phyloP scores from a whole-genome alignment of 2,888 invertebrate species.

The Drosophila nr. fundita region DNA sequence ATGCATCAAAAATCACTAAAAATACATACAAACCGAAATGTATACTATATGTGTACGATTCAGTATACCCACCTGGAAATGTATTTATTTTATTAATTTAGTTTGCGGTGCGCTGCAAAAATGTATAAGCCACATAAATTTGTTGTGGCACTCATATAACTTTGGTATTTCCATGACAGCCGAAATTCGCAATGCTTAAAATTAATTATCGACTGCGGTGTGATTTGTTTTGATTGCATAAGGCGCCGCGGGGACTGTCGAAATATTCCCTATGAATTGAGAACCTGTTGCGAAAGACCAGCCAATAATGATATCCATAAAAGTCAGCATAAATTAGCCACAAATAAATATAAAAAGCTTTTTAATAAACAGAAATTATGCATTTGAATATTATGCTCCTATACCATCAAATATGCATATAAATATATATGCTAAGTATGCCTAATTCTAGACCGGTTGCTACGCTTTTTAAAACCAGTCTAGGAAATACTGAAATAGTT shows the following conservation, averaged over 20 bases:
- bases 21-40: conserved; percentile 9
- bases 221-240: conserved; percentile 63
- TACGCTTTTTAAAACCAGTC: conserved; percentile 55
- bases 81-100: conserved; percentile 35
- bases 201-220: conserved; percentile 64
- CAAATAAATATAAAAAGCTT: conserved; percentile 18
- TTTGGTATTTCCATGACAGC: conserved; percentile 65
- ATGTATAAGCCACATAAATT: conserved; percentile 59
- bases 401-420: conserved; percentile 7
- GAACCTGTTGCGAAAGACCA: conserved; percentile 55
- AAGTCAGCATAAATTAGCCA: conserved; percentile 55
- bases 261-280: conserved; percentile 39
- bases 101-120: conserved; percentile 35
- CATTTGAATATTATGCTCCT: conserved; percentile 23
- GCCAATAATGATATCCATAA: conserved; percentile 10
- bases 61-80: conserved; percentile 2
- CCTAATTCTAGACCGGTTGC: conserved; percentile 70
- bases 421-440: conserved; percentile 44
- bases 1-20: conserved; percentile 52
- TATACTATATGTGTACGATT: not conserved
- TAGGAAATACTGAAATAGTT: conserved; percentile 40
- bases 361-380: conserved; percentile 41
- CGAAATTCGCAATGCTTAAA: conserved; percentile 66
- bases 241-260: conserved; percentile 42
- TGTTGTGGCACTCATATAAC: conserved; percentile 44